Evolutionary conservation across 2,888 invertebrate species (phyloP).

Genomic region (Blastobasis lacticolella): DNA sequence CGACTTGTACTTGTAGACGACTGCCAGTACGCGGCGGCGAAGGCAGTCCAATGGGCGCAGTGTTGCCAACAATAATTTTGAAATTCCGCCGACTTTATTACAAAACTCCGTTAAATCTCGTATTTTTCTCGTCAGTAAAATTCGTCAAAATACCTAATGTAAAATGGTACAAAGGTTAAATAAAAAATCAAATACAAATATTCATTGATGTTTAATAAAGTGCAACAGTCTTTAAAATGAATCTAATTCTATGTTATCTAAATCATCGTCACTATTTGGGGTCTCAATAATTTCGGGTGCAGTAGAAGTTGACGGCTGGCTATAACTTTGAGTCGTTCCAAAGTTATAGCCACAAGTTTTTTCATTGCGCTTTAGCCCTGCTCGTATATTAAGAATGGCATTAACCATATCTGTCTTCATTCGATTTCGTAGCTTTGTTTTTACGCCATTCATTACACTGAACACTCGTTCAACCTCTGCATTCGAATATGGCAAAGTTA

Average conservation of each 20-base stretch:
- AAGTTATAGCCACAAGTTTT: neutral
- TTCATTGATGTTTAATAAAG: constrained; percentile 1
- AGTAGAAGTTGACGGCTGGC: constrained; percentile 1
- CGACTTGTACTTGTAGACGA: no score
- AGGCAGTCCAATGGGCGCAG: no score
- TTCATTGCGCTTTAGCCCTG: neutral
- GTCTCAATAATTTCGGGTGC: constrained; percentile 1
- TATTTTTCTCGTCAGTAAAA: no score
- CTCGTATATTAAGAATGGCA: neutral
- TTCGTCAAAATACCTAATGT: no score
- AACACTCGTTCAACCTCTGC: neutral
- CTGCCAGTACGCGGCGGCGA: no score
- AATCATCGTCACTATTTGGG: constrained; percentile 1
- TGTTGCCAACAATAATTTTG: no score
- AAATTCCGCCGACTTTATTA: no score
- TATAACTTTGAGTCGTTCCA: constrained; percentile 1
- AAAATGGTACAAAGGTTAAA: no score
- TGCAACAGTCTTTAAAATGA: constrained; percentile 1
- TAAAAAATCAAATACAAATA: constrained; percentile 1
- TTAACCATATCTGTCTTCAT: neutral
- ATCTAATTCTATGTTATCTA: neutral
- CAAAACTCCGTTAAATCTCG: no score
- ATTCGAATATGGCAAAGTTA: neutral
- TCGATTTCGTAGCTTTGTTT: neutral
- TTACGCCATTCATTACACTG: neutral